Base-by-base conservation (phyloP, 1,140 invertebrate genomes). In the Diorhabda carinulata region DNA sequence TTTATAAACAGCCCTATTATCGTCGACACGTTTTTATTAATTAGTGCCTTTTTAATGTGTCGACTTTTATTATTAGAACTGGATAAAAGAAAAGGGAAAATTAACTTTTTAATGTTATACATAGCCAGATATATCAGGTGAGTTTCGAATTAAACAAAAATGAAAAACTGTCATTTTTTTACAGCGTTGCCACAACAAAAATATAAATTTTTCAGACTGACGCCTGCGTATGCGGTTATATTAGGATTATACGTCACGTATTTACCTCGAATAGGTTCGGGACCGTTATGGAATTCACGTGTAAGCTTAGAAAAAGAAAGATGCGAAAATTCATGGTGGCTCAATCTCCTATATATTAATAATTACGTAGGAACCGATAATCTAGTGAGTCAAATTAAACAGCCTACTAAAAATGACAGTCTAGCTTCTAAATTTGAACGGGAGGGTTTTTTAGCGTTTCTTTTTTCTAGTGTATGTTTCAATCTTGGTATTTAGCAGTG, bases 401-500 rank as follows among this genome's bases (percentile, higher is more conserved):
- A 52, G 9, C 5, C 5, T 52, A 2, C 47, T 9, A 52, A 2
- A 52, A 52, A 52, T 52, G 47, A 52, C 47, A 25, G 25, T 25
- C 25, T 25, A 25, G 25, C 25, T 25, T 25, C 25, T 25, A 25
- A 25, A 25, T 25, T 25, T 25, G 25, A 25, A 25, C 25, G 25
- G 25, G 25, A 25, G 25, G 25, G 25, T 0, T 25, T 62, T 40
- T 42, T 59, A 66, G 3, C 4, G 8, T 45, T 43, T 63, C 52
- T 58, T 64, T 56, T 57, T 78, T 78, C 65, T 80, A 94, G 92
- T 96, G 94, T 77, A 92, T 96, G 87, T 91, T 91, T 62, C 92
- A 93, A 85, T 90, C 92, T 0, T 97, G 94, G 94, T 96, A 95
- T 76, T 82, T 97, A 63, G 90, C 93, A 4, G 92, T 92, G 66